Base-by-base conservation (phyloP, 1,140 invertebrate species). In the Brachionus rubens region DNA sequence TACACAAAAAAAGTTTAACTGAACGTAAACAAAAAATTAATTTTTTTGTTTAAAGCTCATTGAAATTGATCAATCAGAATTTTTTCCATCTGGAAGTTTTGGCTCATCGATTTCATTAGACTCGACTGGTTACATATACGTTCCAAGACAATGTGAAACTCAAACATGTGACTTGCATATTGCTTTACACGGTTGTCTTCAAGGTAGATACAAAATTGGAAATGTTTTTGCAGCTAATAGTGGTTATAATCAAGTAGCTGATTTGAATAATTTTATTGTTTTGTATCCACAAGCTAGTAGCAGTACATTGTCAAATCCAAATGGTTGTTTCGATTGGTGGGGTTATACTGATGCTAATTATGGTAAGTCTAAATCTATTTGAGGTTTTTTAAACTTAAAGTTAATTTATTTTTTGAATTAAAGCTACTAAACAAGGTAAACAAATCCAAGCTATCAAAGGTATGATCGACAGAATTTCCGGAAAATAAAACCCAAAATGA, bases 251-350 rank as follows among this genome's bases (percentile, higher is more conserved):
- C 84, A 85, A 77, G 83, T 84, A 3, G 84, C 82, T 7, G 85
- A 86, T 70, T 75, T 82, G 46, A 86, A 86, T 75, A 81, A 85
- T 78, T 83, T 85, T 78, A 83, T 86, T 76, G 80, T 85, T 12
- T 78, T 86, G 1, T 85, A 85, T 79, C 84, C 84, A 21, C 84
- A 86, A 79, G 81, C 79, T 6, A 77, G 79, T 9, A 33, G 28
- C 0, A 77, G 70, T 48, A 12, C 75, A 3, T 36, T 48, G 12
- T 7, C 68, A 10, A 86, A 86, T 77, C 81, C 81, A 14, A 78
- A 82, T 10, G 82, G 82, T 6, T 86, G 85, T 78, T 86, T 82
- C 82, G 84, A 86, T 59, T 85, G 84, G 84, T 86, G 79, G 80
- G 82, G 80, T 6, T 83, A 82, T 62, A 81, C 81, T 3, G 79